phyloP scores from a whole-genome alignment of 2,888 invertebrate genomes.

The Branchellion lobata region DNA sequence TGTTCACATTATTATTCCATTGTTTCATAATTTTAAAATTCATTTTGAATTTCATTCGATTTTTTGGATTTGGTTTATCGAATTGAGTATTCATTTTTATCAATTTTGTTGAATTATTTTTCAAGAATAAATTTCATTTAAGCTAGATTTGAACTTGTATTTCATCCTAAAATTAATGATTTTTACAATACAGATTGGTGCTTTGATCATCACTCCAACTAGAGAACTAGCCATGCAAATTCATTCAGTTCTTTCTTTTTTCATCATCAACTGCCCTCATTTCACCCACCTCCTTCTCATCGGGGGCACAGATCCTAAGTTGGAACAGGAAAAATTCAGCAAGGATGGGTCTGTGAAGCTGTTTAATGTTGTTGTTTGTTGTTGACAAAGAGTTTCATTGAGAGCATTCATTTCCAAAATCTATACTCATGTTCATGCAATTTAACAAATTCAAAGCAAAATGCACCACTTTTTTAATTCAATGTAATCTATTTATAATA shows the following conservation, averaged over 20 bases:
- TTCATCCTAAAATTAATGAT: no score
- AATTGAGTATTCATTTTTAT: not conserved
- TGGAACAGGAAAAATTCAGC: constrained; percentile 67
- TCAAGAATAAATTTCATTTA: no score
- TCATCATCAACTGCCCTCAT: constrained; percentile 56
- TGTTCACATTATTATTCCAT: constrained; percentile 52
- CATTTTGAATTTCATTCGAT: no score
- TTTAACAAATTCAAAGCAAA: no score
- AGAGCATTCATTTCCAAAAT: no score
- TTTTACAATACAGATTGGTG: constrained; percentile 70
- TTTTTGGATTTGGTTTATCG: not conserved
- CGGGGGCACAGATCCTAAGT: constrained; percentile 79
- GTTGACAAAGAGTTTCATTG: no score
- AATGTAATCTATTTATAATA: no score
- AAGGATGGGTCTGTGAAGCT: constrained; percentile 37
- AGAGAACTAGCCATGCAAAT: constrained; percentile 91
- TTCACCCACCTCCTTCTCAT: constrained; percentile 65
- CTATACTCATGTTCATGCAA: no score
- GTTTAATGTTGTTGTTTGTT: no score
- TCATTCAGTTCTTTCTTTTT: constrained; percentile 64
- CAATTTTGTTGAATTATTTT: not conserved
- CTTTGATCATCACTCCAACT: constrained; percentile 89
- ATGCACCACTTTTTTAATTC: no score
- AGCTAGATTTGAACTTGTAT: no score
- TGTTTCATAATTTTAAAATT: no score